These are phyloP conservation scores for Uria lomvia DNA, from an alignment of 2,113 vertebrate species.

Conservation along the genomic window DNA sequence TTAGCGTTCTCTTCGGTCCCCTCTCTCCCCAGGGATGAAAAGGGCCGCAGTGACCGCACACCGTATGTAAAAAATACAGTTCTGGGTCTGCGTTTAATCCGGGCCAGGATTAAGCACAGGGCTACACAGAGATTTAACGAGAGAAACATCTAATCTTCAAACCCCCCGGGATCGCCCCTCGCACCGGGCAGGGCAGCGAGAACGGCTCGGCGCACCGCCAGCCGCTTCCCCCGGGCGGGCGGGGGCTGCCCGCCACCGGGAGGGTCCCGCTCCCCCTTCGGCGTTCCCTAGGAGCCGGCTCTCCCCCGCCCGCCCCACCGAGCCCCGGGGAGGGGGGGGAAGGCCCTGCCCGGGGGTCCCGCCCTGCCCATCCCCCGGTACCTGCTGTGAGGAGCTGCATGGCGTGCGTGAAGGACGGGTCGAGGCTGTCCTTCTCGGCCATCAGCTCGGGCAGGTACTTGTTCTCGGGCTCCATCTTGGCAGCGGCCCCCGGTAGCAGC, in stretches of 20 bases:
- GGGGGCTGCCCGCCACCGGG: not conserved
- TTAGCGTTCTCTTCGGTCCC: not conserved
- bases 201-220: no score
- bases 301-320: not conserved
- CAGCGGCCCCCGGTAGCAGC: slow-evolving; percentile 48
- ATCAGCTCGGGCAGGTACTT: slow-evolving; percentile 95
- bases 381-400: slow-evolving; percentile 86
- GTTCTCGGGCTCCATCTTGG: slow-evolving; percentile 88
- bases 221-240: not conserved
- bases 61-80: not conserved
- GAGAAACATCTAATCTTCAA: accelerated
- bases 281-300: not conserved
- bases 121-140: not conserved
- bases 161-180: no score
- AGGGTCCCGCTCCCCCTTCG: no score
- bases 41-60: no score
- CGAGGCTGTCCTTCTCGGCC: slow-evolving; percentile 95
- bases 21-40: not conserved
- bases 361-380: not conserved
- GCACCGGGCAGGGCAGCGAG: not conserved
- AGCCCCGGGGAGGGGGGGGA: not conserved
- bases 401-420: slow-evolving; percentile 94
- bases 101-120: accelerated
- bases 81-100: not conserved
- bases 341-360: not conserved